phyloP scores from a whole-genome alignment of 2,113 vertebrate genomes.

The Sprattus sprattus region DNA sequence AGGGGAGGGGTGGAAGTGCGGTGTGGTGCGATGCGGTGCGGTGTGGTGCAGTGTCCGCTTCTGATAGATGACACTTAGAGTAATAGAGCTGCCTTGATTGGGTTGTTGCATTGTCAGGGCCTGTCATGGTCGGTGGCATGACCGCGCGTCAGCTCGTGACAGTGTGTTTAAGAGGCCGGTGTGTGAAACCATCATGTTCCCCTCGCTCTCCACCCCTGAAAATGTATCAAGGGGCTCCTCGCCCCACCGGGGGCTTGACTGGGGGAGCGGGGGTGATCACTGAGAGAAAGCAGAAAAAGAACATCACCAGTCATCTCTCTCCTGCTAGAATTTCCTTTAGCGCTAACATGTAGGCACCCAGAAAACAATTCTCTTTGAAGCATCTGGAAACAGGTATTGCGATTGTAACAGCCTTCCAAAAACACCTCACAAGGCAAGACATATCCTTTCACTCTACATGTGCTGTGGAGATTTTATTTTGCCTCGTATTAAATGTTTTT shows the following conservation, averaged over 20 bases:
- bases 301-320: background rate
- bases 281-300: background rate
- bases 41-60: slow-evolving; percentile 22
- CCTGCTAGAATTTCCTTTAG: background rate
- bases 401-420: too few relatives aligned
- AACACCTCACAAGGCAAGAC: background rate
- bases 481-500: background rate
- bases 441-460: background rate
- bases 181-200: slow-evolving; percentile 45
- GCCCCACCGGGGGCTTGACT: slow-evolving; percentile 12
- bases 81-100: slow-evolving; percentile 52
- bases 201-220: slow-evolving; percentile 29
- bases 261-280: background rate
- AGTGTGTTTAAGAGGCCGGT: slow-evolving; percentile 49
- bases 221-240: slow-evolving; percentile 44
- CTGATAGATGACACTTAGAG: slow-evolving; percentile 48
- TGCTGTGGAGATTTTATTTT: background rate
- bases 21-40: background rate
- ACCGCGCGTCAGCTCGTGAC: slow-evolving; percentile 31
- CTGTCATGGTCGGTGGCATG: slow-evolving; percentile 39
- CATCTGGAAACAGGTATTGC: background rate
- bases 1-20: slow-evolving; percentile 13
- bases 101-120: slow-evolving; percentile 52
- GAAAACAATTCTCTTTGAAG: background rate
- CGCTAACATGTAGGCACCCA: background rate